Base-by-base conservation (phyloP, 2,888 invertebrate species). In the Andrena bucephala region DNA sequence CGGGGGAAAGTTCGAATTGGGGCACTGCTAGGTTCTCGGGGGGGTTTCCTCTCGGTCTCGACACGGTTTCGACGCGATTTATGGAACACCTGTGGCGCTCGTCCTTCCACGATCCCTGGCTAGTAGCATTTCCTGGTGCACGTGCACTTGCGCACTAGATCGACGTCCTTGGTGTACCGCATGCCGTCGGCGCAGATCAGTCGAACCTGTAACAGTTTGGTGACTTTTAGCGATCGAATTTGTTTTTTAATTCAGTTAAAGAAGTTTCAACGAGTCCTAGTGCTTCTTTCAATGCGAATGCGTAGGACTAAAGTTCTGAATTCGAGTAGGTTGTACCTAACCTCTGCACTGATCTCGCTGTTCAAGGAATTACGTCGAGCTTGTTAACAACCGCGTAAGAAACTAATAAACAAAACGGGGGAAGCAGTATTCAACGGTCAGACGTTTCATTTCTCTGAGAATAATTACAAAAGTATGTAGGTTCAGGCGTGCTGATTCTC, bases 101-200 rank as follows among this genome's bases (percentile, higher is more conserved):
- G 70, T 65, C 63, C 65, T 84, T 66, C 79, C 66, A 74, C 70
- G 83, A 73, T 84, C 81, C 16, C 83, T 89, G 80, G 89, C 84
- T 90, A 96, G 96, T 96, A 96, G 95, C 98, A 98, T 95, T 98
- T 98, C 95, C 98, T 97, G 91, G 97, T 97, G 95, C 99, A 99
- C 89, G 98, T 98, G 95, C 99, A 99, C 94, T 99, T 99, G 94
- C 99, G 97, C 93, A 99, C 98, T 94, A 99, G 97, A 93, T 99
- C 99, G 92, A 99, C 97, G 93, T 99, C 98, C 96, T 98, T 98
- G 94, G 98, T 98, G 95, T 98, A 99, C 84, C 98, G 97, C 77
- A 97, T 97, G 86, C 99, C 98, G 94, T 99, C 98, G 87, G 97
- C 96, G 95, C 99, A 99, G 90, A 98, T 96, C 90, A 99, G 96